Base-by-base conservation (phyloP, 2,113 vertebrate species). In the Ornithorhynchus anatinus region DNA sequence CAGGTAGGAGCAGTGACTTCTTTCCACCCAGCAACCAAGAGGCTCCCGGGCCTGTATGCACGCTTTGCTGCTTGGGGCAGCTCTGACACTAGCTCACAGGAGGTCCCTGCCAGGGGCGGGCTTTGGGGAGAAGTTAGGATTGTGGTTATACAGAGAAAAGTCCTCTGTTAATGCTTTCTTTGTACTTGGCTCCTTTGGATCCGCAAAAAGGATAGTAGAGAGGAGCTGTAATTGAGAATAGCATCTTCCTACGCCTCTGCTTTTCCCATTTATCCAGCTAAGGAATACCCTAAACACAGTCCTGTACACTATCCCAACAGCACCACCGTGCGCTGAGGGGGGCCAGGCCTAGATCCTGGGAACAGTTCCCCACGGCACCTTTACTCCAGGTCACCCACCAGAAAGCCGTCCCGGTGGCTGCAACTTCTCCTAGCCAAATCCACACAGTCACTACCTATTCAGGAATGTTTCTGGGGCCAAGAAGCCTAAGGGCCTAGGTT, bases 381-480 rank as follows among this genome's bases (percentile, higher is more conserved):
- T 10, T 19, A 2, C 42, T 19, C 35, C 14, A 38, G 47, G 29
- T 52, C 8, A 31, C 25, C 13, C 22, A 8, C 7, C 25, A 54
- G 62, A 80, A 67, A 81, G 32, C 23, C 78, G 62, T 69, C 17
- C 64, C 59, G 45, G 0, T 62, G 77, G 31, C 67, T 69, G 57
- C 66, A 53, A 40, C 59, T 69, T 71, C 77, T 85, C 14, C 15
- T 8, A 25, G 52, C 80, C 27, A 15, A 0, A 19, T 16, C 0
- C 9, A 32, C 64, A 71, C 29, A 65, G 54, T 65, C 73, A 19
- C 61, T 62, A 70, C 58, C 65, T 42, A n/a, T 31, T 19, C 16
- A 2, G 16, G 8, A n/a, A n/a, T n/a, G n/a, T n/a, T n/a, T n/a
- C n/a, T n/a, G n/a, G n/a, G n/a, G n/a, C n/a, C n/a, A n/a, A n/a